A percentile compares a stretch with the other conserved stretches of the same genome.
These are phyloP conservation scores for Vireo griseus DNA, from an alignment of 2,797 vertebrate species.

Conservation along the genomic window DNA sequence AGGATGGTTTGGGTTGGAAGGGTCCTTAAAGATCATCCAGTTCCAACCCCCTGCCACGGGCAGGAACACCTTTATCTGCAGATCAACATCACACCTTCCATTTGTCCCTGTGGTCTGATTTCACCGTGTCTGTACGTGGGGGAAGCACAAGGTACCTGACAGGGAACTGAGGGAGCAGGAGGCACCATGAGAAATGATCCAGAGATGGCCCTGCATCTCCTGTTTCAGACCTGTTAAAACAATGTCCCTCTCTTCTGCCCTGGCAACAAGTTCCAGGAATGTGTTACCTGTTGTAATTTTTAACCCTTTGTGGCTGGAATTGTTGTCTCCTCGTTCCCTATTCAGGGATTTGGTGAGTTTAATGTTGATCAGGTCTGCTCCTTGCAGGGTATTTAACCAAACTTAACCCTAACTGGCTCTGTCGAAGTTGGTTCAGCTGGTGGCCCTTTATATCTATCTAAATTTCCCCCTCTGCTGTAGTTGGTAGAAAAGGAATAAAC, in stretches of 20 bases:
- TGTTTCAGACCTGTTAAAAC: background rate
- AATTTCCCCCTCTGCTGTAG: background rate
- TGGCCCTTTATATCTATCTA: background rate
- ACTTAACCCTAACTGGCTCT: background rate
- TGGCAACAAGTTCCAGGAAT: background rate
- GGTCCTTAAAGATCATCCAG: background rate
- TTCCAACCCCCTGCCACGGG: background rate
- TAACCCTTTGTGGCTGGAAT: background rate
- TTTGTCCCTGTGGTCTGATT: background rate
- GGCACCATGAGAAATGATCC: rapidly evolving
- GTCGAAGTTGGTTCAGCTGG: background rate
- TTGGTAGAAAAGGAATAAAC: background rate
- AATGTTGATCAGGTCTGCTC: rapidly evolving
- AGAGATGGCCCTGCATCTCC: rapidly evolving
- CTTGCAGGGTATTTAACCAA: rapidly evolving
- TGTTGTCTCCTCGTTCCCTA: rapidly evolving
- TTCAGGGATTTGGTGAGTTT: rapidly evolving
- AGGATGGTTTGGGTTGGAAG: background rate
- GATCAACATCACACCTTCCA: background rate
- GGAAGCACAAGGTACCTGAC: background rate
- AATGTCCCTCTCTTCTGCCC: background rate
- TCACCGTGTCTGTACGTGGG: rapidly evolving
- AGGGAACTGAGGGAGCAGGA: background rate
- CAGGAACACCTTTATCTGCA: background rate
- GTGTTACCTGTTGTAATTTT: background rate